These are phyloP conservation scores for Misgurnus mizolepis DNA, from an alignment of 2,113 vertebrate species.

Conservation along the genomic window DNA sequence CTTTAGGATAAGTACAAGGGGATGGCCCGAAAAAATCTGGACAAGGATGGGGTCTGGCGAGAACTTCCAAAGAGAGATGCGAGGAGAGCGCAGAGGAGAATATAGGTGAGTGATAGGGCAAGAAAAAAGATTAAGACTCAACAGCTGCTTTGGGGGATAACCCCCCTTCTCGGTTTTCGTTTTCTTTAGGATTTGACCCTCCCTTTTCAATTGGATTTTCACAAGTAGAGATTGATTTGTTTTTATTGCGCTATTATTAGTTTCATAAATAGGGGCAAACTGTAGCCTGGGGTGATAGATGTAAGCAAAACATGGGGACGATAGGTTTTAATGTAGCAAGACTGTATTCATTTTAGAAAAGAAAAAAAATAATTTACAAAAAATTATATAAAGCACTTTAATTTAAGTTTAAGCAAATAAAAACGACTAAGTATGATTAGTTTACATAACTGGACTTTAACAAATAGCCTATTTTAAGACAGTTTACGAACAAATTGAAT, in stretches of 20 bases:
- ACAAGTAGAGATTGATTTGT: slow-evolving; percentile 81
- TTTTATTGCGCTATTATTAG: slow-evolving; percentile 78
- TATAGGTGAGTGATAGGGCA: slow-evolving; percentile 82
- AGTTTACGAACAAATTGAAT: neutral
- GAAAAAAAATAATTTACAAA: neutral
- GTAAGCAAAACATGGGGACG: neutral
- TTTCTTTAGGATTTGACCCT: slow-evolving; percentile 49
- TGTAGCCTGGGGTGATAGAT: neutral
- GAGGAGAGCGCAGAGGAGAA: slow-evolving; percentile 37
- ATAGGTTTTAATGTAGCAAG: neutral
- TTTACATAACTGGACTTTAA: neutral
- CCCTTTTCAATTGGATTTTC: slow-evolving; percentile 73
- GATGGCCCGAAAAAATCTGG: slow-evolving; percentile 68
- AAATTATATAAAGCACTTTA: no score
- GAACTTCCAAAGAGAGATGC: slow-evolving; percentile 35
- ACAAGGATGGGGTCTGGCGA: slow-evolving; percentile 49
- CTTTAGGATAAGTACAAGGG: slow-evolving; percentile 76
- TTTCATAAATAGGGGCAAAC: slow-evolving; percentile 38
- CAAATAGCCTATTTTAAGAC: neutral
- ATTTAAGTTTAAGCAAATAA: no score
- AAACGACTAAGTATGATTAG: neutral
- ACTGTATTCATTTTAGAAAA: neutral
- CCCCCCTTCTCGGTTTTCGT: slow-evolving; percentile 41
- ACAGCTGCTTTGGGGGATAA: slow-evolving; percentile 75
- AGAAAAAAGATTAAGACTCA: slow-evolving; percentile 80